Base-by-base conservation (phyloP, 2,888 invertebrate genomes). In the Cephus nigrinus region DNA sequence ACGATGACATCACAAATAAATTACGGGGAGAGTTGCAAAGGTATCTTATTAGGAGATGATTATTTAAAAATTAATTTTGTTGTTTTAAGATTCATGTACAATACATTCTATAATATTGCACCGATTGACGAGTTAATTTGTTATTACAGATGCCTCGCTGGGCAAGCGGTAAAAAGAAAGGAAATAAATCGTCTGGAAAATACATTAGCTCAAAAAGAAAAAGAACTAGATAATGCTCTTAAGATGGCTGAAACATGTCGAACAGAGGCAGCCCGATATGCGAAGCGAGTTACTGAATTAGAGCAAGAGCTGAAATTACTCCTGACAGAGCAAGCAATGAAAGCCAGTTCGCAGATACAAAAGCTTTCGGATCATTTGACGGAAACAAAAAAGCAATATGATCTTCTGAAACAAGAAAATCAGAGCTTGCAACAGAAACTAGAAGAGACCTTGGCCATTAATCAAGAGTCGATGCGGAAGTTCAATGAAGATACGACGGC, bases 111-210 rank as follows among this genome's bases (percentile, higher is more conserved):
- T 9, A 72, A 23, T 34, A 23, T 30, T n/a, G 11, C n/a, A 72
- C 23, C 33, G 23, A 72, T 3, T 23, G 11, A 30, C 0, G 32
- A 30, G 68, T 73, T 55, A 23, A 73, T 30, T 73, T 68, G 35
- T 33, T 31, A 71, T 33, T 71, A 85, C 74, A 91, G 93, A 36
- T 92, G 92, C 32, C 84, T 93, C 31, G 89, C 89, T 30, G 92
- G 91, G 32, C 91, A 93, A 71, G 92, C 92, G 76, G 85, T 86
- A 1, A 93, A 93, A 82, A 90, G 92, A n/a, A 93, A 93, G 79
- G 93, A 93, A 83, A 93, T 93, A 69, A 92, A 91, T n/a, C 91
- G 90, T 71, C 83, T 93, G 34, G 92, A 93, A 79, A 91, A 92
- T 82, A 87, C 85, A 55, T 80, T 92, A 4, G 82, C 87, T 0